These are phyloP conservation scores for Nebria ingens DNA, from an alignment of 1,140 invertebrate species.

Conservation along the genomic window DNA sequence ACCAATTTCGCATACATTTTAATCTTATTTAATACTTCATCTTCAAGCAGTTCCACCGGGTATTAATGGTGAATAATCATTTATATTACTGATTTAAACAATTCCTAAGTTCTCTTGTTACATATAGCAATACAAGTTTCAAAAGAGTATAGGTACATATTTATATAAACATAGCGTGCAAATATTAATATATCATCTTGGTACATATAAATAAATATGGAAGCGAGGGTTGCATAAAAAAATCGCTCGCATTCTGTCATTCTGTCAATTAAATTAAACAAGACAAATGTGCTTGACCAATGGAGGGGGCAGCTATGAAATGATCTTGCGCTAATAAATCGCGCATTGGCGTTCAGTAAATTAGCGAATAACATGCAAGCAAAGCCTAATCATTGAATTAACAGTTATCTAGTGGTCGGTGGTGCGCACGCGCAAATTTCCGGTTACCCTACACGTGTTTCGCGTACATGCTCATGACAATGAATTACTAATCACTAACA, in stretches of 20 bases:
- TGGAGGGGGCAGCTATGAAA: background rate
- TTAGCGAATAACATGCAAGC: conserved; percentile 3
- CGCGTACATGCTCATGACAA: background rate
- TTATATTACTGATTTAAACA: too few relatives aligned
- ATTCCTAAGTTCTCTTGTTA: too few relatives aligned
- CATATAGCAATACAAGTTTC: too few relatives aligned
- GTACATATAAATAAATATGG: background rate
- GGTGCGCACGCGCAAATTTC: background rate
- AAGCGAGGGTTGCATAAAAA: background rate
- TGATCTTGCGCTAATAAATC: background rate
- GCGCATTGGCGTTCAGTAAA: background rate
- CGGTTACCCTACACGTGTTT: conserved; percentile 3
- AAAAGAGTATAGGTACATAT: background rate
- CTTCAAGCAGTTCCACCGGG: too few relatives aligned
- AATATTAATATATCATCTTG: conserved; percentile 7
- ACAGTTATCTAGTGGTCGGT: background rate
- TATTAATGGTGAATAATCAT: too few relatives aligned
- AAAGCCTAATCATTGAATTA: conserved; percentile 8
- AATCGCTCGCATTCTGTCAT: background rate
- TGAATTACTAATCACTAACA: background rate
- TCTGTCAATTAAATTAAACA: conserved; percentile 8
- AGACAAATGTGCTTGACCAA: background rate
- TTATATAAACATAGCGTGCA: conserved; percentile 6
- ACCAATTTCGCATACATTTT: too few relatives aligned
- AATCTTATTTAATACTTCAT: too few relatives aligned